Evolutionary conservation across 2,888 invertebrate genomes (phyloP), one percentile per base, ranked within the genome.

Genomic region (Balanococcus diminutus): DNA sequence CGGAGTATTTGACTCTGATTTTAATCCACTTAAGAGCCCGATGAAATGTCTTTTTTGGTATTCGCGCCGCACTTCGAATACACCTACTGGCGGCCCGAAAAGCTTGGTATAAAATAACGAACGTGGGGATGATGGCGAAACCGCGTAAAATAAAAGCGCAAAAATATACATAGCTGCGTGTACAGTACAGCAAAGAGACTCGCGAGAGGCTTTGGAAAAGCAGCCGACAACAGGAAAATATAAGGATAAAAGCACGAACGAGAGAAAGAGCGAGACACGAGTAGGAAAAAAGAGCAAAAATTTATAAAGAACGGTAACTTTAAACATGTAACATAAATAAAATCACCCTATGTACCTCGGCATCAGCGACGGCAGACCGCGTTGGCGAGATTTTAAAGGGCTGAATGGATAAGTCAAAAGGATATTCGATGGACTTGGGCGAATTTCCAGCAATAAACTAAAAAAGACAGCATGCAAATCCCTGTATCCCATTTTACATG

Each of bases 391-490:
- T 85, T 32, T 67, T 85, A 79, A 85, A 85, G 85, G 85, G 75
- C 85, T 25, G 85, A 67, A 42, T 75, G 46, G 85, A 85, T 85
- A 85, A 85, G 85, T 85, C 85, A 85, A 85, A 85, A 75, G 39
- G 79, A 85, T 85, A 85, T 85, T 85, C 85, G 85, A 75, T 75
- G 85, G 85, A 85, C 85, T 85, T 85, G 79, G 67, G 46, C 84
- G 85, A 85, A 46, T 79, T 28, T 85, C 79, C 46, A 31, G 85
- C 85, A 85, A 85, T 85, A 85, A 85, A 85, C 85, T 79, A 85
- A 85, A 85, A 46, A 85, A 85, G 85, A 85, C 85, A 85, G 85
- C 85, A 46, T 75, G 85, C 79, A 85, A 75, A 75, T 75, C 75
- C 67, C 51, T 36, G 75, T 36, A 25, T 79, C 8, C 19, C 32